A percentile compares a stretch with the other conserved stretches of the same genome.
Evolutionary conservation across 2,888 invertebrate species (phyloP).

Genomic region (Phengaris alcon): DNA sequence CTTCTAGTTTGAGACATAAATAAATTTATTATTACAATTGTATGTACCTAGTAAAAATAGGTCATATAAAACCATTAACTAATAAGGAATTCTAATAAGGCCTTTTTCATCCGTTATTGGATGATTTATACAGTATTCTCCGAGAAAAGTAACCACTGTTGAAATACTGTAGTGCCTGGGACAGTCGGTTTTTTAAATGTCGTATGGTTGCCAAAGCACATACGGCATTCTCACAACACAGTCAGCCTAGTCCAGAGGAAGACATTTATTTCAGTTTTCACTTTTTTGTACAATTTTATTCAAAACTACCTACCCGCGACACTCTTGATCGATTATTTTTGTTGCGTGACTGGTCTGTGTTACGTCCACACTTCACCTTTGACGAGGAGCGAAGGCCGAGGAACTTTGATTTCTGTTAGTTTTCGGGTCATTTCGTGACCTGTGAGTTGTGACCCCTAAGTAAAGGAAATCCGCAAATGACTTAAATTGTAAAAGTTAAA

Average conservation of each 20-base stretch:
- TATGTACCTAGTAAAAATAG: neutral
- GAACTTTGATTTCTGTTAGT: conserved; percentile 21
- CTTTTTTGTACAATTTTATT: neutral
- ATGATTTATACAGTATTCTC: no score
- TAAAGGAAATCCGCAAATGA: conserved; percentile 7
- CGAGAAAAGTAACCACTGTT: no score
- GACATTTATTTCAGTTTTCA: no score
- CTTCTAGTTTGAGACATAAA: neutral
- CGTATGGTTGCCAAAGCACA: no score
- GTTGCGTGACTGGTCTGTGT: conserved; percentile 22
- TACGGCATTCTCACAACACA: no score
- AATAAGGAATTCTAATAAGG: neutral
- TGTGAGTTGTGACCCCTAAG: conserved; percentile 5
- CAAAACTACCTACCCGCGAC: neutral
- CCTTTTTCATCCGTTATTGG: no score
- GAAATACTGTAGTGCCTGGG: no score
- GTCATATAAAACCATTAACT: conserved; percentile 2
- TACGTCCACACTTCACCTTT: conserved; percentile 22
- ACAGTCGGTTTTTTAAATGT: no score
- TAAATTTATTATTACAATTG: neutral
- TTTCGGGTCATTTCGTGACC: conserved; percentile 18
- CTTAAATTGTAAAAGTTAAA: neutral
- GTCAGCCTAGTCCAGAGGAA: no score
- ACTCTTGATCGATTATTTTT: conserved; percentile 15
- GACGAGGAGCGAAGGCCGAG: neutral